Evolutionary conservation across 2,888 invertebrate genomes (phyloP).

Genomic region (Prenolepis imparis): DNA sequence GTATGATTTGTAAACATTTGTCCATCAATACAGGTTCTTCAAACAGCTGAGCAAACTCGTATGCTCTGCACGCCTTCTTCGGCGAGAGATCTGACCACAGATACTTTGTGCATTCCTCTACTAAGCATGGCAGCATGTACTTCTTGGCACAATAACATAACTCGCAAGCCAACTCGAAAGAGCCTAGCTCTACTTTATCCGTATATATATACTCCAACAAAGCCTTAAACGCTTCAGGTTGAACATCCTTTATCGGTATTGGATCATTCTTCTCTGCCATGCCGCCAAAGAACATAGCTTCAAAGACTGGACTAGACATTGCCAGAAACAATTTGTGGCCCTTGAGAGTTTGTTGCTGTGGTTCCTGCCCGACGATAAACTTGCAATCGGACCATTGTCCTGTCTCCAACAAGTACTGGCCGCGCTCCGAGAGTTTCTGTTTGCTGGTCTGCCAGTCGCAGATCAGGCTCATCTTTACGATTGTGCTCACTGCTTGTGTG

Average conservation of each 20-base stretch:
- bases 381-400: conserved; percentile 95
- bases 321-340: conserved; percentile 94
- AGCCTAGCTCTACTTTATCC: conserved; percentile 91
- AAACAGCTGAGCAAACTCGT: conserved; percentile 94
- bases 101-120: conserved; percentile 93
- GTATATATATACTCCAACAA: conserved; percentile 95
- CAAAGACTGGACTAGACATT: conserved; percentile 95
- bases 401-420: conserved; percentile 91
- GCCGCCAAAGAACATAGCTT: conserved; percentile 95
- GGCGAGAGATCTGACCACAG: conserved; percentile 94
- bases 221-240: conserved; percentile 94
- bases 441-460: conserved; percentile 93
- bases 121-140: conserved; percentile 94
- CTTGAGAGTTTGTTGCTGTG: conserved; percentile 91
- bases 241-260: conserved; percentile 93
- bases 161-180: conserved; percentile 95
- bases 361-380: conserved; percentile 93
- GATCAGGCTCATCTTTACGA: conserved; percentile 87
- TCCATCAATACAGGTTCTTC: conserved; percentile 94
- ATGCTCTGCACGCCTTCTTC: conserved; percentile 94
- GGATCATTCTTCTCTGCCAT: conserved; percentile 93
- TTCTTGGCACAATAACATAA: conserved; percentile 96
- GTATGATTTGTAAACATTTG: conserved; percentile 94
- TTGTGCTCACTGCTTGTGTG: neutral
- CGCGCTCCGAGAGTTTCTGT: conserved; percentile 91